Percentiles rank a stretch among this genome's conserved stretches.
Conservation (phyloP, 2,113 vertebrate species). For the Channa argus region DNA sequence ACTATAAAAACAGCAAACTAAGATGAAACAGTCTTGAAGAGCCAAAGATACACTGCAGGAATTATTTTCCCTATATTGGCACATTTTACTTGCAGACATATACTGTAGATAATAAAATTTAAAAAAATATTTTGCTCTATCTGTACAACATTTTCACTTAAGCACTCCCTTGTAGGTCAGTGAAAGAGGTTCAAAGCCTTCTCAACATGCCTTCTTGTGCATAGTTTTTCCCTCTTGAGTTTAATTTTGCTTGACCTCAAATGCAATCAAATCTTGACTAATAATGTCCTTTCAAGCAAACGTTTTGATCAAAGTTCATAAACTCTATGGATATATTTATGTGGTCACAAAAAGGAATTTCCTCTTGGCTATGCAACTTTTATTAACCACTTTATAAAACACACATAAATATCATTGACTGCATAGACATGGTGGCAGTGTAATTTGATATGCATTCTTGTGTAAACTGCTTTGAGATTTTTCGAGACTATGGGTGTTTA, state of each 20-base stretch:
- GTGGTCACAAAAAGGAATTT: slow-evolving; percentile 19
- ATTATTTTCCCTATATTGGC: too few species aligned
- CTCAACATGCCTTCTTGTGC: too few species aligned
- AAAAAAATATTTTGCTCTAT: background rate
- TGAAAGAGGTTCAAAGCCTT: background rate
- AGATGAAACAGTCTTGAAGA: slow-evolving; percentile 1
- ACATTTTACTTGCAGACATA: too few species aligned
- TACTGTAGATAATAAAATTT: too few species aligned
- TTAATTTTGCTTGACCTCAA: slow-evolving; percentile 29
- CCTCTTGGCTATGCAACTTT: background rate
- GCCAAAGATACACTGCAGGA: slow-evolving; percentile 1
- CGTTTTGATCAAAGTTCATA: slow-evolving; percentile 16
- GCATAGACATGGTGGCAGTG: background rate
- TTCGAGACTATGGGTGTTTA: background rate
- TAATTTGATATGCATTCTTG: background rate
- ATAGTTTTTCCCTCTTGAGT: slow-evolving; percentile 26
- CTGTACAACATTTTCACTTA: background rate
- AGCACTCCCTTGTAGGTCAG: too few species aligned
- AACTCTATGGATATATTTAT: slow-evolving; percentile 18
- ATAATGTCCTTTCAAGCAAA: background rate
- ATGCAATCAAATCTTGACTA: slow-evolving; percentile 19
- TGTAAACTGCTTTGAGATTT: background rate
- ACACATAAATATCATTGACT: slow-evolving; percentile 1
- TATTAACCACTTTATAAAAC: slow-evolving; percentile 7
- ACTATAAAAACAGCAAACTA: background rate